Conservation (phyloP, 2,888 invertebrate species). For the Eristalis intricaria region DNA sequence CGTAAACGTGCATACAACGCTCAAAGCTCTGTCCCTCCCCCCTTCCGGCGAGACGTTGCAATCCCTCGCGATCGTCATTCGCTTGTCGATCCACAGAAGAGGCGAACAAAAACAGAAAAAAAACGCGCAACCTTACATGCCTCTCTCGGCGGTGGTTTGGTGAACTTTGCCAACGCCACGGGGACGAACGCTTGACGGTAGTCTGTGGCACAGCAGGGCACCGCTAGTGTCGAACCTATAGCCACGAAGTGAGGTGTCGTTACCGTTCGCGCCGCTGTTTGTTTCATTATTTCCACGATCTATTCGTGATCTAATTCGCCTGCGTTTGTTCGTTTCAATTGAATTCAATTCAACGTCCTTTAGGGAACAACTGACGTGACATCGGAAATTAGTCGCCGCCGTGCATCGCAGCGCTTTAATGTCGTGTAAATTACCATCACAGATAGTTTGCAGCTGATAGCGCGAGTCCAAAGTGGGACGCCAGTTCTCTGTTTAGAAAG, state of each 20-base stretch:
- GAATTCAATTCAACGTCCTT: not conserved
- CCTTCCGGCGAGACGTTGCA: not conserved
- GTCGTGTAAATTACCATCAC: conserved; percentile 26
- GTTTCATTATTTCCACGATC: not conserved
- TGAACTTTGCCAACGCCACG: conserved; percentile 66
- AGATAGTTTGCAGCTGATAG: conserved; percentile 4
- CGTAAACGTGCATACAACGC: conserved; percentile 6
- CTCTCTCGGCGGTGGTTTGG: conserved; percentile 37
- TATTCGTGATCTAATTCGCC: not conserved
- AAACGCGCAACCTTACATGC: conserved; percentile 43
- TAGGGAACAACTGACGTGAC: not conserved
- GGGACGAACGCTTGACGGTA: conserved; percentile 28
- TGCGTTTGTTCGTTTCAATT: too few relatives aligned
- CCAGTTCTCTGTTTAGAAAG: not conserved
- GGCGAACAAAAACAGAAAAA: conserved; percentile 38
- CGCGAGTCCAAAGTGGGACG: not conserved
- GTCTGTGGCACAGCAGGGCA: conserved; percentile 55
- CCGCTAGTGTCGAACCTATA: conserved; percentile 64
- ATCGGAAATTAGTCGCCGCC: not conserved
- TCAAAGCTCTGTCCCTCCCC: conserved; percentile 18
- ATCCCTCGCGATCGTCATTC: conserved; percentile 17
- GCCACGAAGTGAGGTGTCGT: conserved; percentile 65
- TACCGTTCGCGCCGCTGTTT: not conserved
- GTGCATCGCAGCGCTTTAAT: conserved; percentile 10
- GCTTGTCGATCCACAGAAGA: not conserved